These are phyloP conservation scores for Choristoneura rosaceana DNA, from an alignment of 2,888 invertebrate species.

Conservation along the genomic window DNA sequence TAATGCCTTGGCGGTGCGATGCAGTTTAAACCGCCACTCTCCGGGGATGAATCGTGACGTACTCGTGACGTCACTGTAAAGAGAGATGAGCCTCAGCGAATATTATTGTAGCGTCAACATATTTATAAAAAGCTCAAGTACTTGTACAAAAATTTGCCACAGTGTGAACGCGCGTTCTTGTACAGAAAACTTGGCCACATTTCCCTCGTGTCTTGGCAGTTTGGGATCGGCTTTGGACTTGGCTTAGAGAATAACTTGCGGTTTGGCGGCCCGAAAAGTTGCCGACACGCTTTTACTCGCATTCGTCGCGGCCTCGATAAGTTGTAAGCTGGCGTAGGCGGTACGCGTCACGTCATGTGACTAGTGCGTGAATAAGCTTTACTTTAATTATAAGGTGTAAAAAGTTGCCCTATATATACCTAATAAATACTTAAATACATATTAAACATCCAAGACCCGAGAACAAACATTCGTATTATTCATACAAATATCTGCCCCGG, in stretches of 20 bases:
- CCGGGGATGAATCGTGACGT: too few species aligned
- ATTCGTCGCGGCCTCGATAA: slow-evolving; percentile 3
- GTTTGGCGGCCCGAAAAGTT: slow-evolving; percentile 32
- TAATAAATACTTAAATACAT: too few species aligned
- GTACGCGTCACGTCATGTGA: not conserved
- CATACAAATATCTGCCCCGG: too few species aligned
- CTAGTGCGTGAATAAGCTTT: not conserved
- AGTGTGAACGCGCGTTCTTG: slow-evolving; percentile 6
- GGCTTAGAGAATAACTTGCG: slow-evolving; percentile 40
- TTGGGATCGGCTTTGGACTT: slow-evolving; percentile 33
- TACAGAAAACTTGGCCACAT: slow-evolving; percentile 37
- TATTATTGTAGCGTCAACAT: too few species aligned
- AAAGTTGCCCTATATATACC: too few species aligned
- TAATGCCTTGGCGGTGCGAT: too few species aligned
- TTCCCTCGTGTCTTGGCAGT: slow-evolving; percentile 34
- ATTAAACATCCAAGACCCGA: too few species aligned
- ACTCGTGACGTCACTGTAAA: too few species aligned
- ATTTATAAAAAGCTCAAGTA: not conserved
- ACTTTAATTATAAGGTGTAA: too few species aligned
- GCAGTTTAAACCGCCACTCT: too few species aligned
- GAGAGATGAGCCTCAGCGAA: too few species aligned
- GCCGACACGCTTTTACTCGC: slow-evolving; percentile 18
- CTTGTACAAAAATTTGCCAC: slow-evolving; percentile 5
- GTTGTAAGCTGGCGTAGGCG: not conserved
- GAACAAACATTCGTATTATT: too few species aligned